Evolutionary conservation across 2,888 invertebrate genomes (phyloP), one percentile per base, ranked within the genome.

Genomic region (Drymonia ruficornis): DNA sequence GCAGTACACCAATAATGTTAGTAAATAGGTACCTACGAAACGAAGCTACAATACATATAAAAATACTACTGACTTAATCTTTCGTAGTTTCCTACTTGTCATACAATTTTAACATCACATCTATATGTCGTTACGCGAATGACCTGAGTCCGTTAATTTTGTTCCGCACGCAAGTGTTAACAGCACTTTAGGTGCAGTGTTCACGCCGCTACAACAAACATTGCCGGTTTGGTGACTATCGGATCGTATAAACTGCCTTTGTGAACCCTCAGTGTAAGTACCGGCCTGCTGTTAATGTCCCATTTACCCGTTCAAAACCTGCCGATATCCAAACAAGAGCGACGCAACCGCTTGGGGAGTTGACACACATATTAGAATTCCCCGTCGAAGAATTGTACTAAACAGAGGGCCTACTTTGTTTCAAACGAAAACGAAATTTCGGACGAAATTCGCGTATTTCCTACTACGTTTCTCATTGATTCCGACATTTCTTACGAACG

Each of bases 161-260:
- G n/a, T 36, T 31, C 31, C 12, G 9, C 12, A 36, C 1, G 13
- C n/a, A n/a, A 36, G 36, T n/a, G 36, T n/a, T 36, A 36, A 36
- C 36, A 36, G 36, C 36, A 13, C 36, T 36, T n/a, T 36, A 8
- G 36, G 13, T 36, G 36, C 36, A 36, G 36, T 36, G 36, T 36
- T n/a, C 36, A 36, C 36, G 6, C 36, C n/a, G n/a, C 36, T n/a
- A 36, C 36, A 36, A 36, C 36, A 36, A 36, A n/a, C 36, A 36
- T 3, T 36, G 13, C n/a, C 36, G n/a, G n/a, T 36, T 36, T 36
- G 36, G 13, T 36, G 36, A 36, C 36, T 36, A 36, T 36, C 36
- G 36, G 36, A 36, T 36, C 36, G 36, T 36, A 36, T 36, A 36
- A 36, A 36, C 36, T 36, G 36, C 36, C 36, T 36, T 36, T 36